Conservation (phyloP, 1,140 invertebrate genomes). For the Lepidurus apus region DNA sequence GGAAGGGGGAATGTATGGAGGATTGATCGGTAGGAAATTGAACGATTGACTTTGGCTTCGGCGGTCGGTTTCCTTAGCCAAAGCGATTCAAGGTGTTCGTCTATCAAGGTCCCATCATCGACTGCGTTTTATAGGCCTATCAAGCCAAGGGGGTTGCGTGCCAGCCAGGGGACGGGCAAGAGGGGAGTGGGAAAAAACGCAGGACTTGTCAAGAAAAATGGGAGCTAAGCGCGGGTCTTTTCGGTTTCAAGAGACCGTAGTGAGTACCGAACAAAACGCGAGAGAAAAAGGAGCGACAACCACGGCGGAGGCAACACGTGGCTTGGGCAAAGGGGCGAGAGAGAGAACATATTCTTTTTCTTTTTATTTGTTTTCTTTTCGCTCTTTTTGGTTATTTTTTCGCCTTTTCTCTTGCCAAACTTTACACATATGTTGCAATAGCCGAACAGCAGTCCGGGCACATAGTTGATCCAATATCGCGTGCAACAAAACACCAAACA, state of each 20-base stretch:
- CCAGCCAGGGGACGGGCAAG: not conserved
- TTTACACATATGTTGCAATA: not conserved
- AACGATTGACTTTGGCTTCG: not conserved
- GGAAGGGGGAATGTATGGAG: not conserved
- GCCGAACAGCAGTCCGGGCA: not conserved
- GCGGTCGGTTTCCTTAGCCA: not conserved
- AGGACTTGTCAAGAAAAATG: slow-evolving; percentile 13
- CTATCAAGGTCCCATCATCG: slow-evolving; percentile 18
- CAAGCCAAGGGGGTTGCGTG: not conserved
- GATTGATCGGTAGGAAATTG: slow-evolving; percentile 9
- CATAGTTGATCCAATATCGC: slow-evolving; percentile 10
- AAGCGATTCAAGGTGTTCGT: not conserved
- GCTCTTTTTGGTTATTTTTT: not conserved
- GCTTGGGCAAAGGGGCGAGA: not conserved
- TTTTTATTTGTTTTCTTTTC: not conserved
- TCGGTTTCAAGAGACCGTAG: slow-evolving; percentile 11
- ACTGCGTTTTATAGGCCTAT: slow-evolving; percentile 10
- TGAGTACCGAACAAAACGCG: not conserved
- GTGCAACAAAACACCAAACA: not conserved
- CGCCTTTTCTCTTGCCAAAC: not conserved
- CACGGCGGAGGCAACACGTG: slow-evolving; percentile 16
- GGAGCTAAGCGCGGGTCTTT: not conserved
- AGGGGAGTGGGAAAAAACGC: not conserved
- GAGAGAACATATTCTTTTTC: not conserved
- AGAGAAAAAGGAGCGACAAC: slow-evolving; percentile 3